A percentile compares a stretch with the other conserved stretches of the same genome.
Evolutionary conservation across 2,888 invertebrate genomes (phyloP).

Genomic region (Melanchra persicariae): DNA sequence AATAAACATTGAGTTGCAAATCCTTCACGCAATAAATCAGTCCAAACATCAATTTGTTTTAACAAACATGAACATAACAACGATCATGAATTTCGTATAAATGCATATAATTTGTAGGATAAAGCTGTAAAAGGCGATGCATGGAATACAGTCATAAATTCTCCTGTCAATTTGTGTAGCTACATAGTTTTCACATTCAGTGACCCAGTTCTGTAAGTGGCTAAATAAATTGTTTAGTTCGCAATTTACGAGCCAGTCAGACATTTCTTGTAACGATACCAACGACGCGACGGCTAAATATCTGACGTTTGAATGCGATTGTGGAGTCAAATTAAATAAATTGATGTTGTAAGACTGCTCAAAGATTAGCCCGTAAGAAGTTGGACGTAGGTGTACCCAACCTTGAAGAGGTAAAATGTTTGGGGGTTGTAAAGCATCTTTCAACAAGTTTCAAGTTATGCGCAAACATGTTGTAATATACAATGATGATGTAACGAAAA

Average conservation of each 20-base stretch:
- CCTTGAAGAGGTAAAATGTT: no score
- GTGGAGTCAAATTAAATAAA: slow-evolving; percentile 16
- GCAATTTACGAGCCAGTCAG: slow-evolving; percentile 47
- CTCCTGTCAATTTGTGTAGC: slow-evolving; percentile 54
- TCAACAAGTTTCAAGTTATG: no score
- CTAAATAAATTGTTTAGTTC: slow-evolving; percentile 49
- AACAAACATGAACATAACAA: slow-evolving; percentile 26
- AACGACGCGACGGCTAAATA: slow-evolving; percentile 3
- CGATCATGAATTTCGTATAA: slow-evolving; percentile 26
- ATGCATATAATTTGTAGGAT: slow-evolving; percentile 45
- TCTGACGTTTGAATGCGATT: slow-evolving; percentile 8
- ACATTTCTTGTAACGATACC: slow-evolving; percentile 19
- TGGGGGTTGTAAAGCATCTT: no score
- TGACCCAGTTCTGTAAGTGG: slow-evolving; percentile 48
- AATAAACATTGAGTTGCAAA: slow-evolving; percentile 16
- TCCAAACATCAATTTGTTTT: slow-evolving; percentile 32
- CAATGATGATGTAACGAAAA: no score
- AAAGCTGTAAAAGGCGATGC: slow-evolving; percentile 49
- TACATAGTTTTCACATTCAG: slow-evolving; percentile 58
- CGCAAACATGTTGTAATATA: no score
- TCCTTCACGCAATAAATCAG: slow-evolving; percentile 19
- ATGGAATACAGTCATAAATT: slow-evolving; percentile 52
- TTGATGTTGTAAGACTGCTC: not conserved
- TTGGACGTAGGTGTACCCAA: no score
- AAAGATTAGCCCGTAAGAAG: not conserved